Evolutionary conservation across 1,140 invertebrate species (phyloP).

Genomic region (Drosophila nikananu): DNA sequence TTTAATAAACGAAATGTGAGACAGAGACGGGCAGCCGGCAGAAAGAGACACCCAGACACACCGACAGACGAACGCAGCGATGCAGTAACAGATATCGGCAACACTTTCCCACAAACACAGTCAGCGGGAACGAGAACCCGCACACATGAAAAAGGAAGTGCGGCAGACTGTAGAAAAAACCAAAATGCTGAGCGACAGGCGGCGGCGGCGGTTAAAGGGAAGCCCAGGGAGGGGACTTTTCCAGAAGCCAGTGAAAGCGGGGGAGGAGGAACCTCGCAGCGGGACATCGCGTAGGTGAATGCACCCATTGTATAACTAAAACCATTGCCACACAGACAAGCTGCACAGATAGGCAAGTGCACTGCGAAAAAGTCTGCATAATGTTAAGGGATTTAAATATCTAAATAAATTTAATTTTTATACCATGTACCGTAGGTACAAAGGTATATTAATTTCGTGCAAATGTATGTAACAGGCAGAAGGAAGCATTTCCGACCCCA

Average conservation of each 20-base stretch:
- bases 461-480: no score
- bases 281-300: slow-evolving; percentile 80
- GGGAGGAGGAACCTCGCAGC: slow-evolving; percentile 40
- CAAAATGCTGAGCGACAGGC: slow-evolving; percentile 53
- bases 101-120: slow-evolving; percentile 71
- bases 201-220: neutral
- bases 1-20: slow-evolving; percentile 83
- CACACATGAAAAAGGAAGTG: slow-evolving; percentile 66
- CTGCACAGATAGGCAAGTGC: slow-evolving; percentile 42
- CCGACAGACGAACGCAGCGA: slow-evolving; percentile 67
- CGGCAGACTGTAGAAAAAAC: slow-evolving; percentile 62
- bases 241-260: neutral
- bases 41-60: slow-evolving; percentile 21
- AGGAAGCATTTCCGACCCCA: no score
- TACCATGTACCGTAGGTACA: no score
- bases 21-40: slow-evolving; percentile 23
- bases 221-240: neutral
- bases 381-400: neutral
- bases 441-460: no score
- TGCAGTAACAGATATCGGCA: slow-evolving; percentile 82
- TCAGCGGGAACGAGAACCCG: slow-evolving; percentile 1
- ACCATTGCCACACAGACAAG: slow-evolving; percentile 71
- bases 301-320: slow-evolving; percentile 84
- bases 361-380: neutral
- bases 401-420: no score